Base-by-base conservation (phyloP, 2,797 vertebrate genomes). In the Rhadinocentrus ornatus region DNA sequence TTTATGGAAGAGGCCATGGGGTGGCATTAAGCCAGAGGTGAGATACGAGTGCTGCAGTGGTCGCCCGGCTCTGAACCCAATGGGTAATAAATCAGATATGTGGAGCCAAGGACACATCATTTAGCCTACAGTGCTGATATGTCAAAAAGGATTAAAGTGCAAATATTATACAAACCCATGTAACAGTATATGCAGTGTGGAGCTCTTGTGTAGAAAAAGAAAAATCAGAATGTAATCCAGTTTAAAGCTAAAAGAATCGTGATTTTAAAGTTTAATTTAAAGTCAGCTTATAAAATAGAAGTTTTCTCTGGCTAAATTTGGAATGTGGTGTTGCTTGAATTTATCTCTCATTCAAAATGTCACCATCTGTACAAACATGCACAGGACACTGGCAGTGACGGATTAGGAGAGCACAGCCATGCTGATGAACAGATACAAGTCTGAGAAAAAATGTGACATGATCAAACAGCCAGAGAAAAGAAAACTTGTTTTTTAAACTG, bases 31-130 rank as follows among this genome's bases (percentile, higher is more conserved):
- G 84, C 88, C 68, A 5, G 71, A 74, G 83, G 81, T 67, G 79
- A 70, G 75, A 81, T 72, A 52, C 27, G n/a, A 79, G 70, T 11
- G 62, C 76, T 58, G 81, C 84, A 66, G 50, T 67, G 60, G 73
- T 67, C 41, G 44, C 73, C 70, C n/a, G 24, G 71, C 70, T 58
- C 69, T 39, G 55, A 80, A 85, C 69, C 77, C 77, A 57, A 72
- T 34, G 83, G 85, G 72, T 60, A 78, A 84, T 74, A 80, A 88
- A 89, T 83, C 58, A 80, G 77, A 88, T 77, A 76, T 37, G 66
- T 71, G 66, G 62, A 85, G 75, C 60, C 58, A 31, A 76, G 76
- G 75, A 87, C 66, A 61, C 73, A 82, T 84, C 75, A 71, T 72
- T 86, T 73, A 79, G 81, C 90, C 85, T 31, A 66, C 69, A 57